Base-by-base conservation (phyloP, 1,140 invertebrate genomes). In the Conus ventricosus region DNA sequence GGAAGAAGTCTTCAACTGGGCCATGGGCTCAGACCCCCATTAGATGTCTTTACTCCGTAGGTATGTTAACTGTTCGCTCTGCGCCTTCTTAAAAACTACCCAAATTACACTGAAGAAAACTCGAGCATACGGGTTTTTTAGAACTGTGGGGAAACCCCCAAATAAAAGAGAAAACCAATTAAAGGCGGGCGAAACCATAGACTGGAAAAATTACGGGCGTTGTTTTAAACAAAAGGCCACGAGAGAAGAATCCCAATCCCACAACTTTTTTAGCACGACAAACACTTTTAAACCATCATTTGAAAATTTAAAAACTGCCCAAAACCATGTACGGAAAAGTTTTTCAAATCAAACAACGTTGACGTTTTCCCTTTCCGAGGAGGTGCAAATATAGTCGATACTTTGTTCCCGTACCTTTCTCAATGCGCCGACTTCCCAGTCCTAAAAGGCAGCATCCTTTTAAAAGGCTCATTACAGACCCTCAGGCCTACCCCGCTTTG, bases 401-500 rank as follows among this genome's bases (percentile, higher is more conserved):
- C 6, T 91, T 93, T 13, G 95, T 95, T 8, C 93, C 97, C 91
- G 98, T 91, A 93, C 93, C 55, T 94, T 90, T 94, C 98, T 99
- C 75, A 98, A 99, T 95, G 98, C 99, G 98, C 99, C 92, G 98
- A 99, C 94, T 99, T 99, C 94, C 96, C 97, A 97, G 97, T 5
- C 97, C 98, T 0, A 97, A 97, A 92, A 97, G 98, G 91, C 95
- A 51, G 98, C 98, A 96, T 97, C 7, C 99, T 95, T 95, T 99
- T 23, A 96, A 97, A 87, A 96, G 97, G 76, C 90, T 95, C 7
- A 92, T 92, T n/a, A n/a, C 90, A 55, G 91, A 94, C 80, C 92
- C 93, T 39, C 81, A 90, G 1, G 89, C 93, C 27, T 96, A 95
- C 88, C 85, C 17, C 20, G 1, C 6, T n/a, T 55, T 87, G 57